phyloP scores from a whole-genome alignment of 2,888 invertebrate genomes.

The Papilio protenor region DNA sequence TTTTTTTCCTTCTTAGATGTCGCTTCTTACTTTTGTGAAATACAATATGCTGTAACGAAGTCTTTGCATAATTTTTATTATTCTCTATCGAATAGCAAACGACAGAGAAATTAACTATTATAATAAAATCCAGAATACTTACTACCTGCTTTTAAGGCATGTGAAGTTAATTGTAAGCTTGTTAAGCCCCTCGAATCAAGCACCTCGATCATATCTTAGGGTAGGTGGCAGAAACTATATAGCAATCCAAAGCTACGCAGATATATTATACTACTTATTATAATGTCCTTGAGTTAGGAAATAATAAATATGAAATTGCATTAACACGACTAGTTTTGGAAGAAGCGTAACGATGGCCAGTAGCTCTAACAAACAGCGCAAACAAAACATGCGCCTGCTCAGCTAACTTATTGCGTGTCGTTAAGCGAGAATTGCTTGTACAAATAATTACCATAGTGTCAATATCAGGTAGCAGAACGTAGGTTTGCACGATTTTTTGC shows the following conservation, averaged over 20 bases:
- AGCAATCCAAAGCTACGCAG: background rate
- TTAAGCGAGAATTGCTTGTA: conserved; percentile 71
- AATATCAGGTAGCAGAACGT: conserved; percentile 41
- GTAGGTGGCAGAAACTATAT: too few species aligned
- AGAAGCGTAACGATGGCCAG: conserved; percentile 23
- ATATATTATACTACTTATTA: background rate
- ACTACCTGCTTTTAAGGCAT: background rate
- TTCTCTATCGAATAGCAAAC: background rate
- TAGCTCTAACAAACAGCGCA: conserved; percentile 65
- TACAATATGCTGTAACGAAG: background rate
- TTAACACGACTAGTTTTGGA: background rate
- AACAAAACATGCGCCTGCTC: conserved; percentile 64
- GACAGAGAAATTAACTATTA: background rate
- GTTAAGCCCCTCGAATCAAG: too few species aligned
- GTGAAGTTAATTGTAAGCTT: background rate
- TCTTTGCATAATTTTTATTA: background rate
- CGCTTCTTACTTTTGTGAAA: background rate
- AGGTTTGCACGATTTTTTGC: conserved; percentile 23
- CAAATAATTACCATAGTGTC: conserved; percentile 53
- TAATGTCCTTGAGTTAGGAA: background rate
- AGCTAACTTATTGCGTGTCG: conserved; percentile 74
- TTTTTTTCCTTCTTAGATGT: background rate
- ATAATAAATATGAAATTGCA: background rate
- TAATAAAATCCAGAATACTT: background rate
- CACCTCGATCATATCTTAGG: too few species aligned